Percentiles rank a stretch among this genome's conserved stretches.
Evolutionary conservation across 2,797 vertebrate genomes (phyloP).

Genomic region (Acomys russatus): DNA sequence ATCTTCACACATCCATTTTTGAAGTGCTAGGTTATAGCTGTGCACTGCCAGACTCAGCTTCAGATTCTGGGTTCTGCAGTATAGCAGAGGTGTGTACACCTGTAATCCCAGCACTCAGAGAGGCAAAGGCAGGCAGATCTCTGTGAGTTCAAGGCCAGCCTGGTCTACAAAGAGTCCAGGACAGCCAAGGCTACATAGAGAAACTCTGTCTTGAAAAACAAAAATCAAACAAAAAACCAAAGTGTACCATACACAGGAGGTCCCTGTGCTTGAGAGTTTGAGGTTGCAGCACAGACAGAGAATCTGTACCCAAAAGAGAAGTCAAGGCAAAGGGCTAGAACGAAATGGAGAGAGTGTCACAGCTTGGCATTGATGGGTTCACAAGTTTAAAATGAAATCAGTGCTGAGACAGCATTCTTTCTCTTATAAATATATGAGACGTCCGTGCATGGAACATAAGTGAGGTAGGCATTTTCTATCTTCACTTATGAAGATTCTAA

Average conservation of each 20-base stretch:
- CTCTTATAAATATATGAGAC: background rate
- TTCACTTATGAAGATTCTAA: background rate
- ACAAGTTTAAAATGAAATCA: background rate
- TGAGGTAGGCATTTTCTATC: background rate
- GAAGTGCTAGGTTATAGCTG: background rate
- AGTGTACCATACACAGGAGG: fast-evolving
- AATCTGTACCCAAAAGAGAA: background rate
- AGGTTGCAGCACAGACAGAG: background rate
- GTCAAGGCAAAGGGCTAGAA: background rate
- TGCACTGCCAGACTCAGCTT: too few relatives aligned
- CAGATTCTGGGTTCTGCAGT: background rate
- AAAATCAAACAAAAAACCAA: too few relatives aligned
- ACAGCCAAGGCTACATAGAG: too few relatives aligned
- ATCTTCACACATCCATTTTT: background rate
- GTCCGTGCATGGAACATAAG: background rate
- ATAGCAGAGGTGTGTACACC: background rate
- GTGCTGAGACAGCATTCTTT: background rate
- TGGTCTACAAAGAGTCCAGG: too few relatives aligned
- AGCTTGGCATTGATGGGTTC: background rate
- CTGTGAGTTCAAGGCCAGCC: too few relatives aligned
- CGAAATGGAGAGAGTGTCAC: background rate
- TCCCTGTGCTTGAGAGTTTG: background rate
- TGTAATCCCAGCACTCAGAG: too few relatives aligned
- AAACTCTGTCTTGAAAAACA: too few relatives aligned
- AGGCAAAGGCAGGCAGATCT: too few relatives aligned